Evolutionary conservation across 2,888 invertebrate genomes (phyloP), one percentile per base, ranked within the genome.

Genomic region (Creontiades dilutus): DNA sequence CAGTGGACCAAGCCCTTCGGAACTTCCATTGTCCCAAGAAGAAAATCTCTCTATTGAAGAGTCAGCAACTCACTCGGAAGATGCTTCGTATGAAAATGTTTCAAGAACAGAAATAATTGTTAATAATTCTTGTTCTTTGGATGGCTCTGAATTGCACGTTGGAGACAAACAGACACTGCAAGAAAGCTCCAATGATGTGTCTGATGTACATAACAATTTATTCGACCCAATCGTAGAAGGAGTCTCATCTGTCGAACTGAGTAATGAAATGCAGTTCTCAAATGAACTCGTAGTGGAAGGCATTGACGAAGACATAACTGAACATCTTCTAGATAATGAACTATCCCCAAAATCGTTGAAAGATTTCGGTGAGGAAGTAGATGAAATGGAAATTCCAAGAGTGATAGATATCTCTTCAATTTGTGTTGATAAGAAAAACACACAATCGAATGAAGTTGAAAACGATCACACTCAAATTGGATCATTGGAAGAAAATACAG

Each of bases 341-440:
- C 27, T 68, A 13, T 68, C 68, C 23, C 68, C 68, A 13, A 68
- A 68, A 23, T 68, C 68, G 9, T 23, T 68, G 68, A 68, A 68
- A 11, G 68, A 68, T 68, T 68, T 23, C 23, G n/a, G 61, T 9
- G 16, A 19, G 23, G 68, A 68, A 0, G 23, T 68, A 3, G 68
- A 68, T 68, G 68, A 68, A 23, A 68, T 68, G 68, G 68, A 68
- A 68, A 68, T 68, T 12, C 68, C 68, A 5, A 23, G 23, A 23
- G 68, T 68, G 13, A 68, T 68, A 1, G 68, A 68, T 23, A 68
- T 68, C 0, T 68, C 68, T 0, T 68, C 68, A 0, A 68, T 68
- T 0, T 12, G 68, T 23, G 68, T 12, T 2, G 23, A 9, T 27
- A 23, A 68, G 27, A 11, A 61, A 61, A 19, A n/a, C 61, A 19